These are phyloP conservation scores for Erpetoichthys calabaricus DNA, from an alignment of 2,797 vertebrate species.

Conservation along the genomic window DNA sequence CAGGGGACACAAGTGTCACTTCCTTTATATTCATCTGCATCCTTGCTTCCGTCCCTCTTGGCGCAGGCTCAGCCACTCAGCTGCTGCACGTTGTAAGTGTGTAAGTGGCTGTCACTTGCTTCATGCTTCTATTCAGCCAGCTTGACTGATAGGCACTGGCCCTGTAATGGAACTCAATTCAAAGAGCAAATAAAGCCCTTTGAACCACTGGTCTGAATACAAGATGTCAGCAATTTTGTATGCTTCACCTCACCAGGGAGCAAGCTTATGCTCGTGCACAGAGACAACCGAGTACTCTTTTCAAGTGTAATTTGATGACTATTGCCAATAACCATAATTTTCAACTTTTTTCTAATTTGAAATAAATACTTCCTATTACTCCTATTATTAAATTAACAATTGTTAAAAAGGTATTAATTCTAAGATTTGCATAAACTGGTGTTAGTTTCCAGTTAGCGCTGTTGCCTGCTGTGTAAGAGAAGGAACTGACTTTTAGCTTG, in stretches of 20 bases:
- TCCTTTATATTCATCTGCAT: conserved; percentile 49
- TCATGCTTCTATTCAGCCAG: conserved; percentile 32
- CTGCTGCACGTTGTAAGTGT: conserved; percentile 21
- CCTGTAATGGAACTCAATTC: conserved; percentile 52
- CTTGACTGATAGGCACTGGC: conserved; percentile 42
- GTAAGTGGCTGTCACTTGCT: conserved; percentile 23
- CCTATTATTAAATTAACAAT: conserved; percentile 7
- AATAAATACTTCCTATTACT: conserved; percentile 1
- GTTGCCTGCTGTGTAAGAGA: conserved; percentile 59
- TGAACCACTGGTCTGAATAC: conserved; percentile 37
- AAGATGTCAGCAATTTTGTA: conserved; percentile 36
- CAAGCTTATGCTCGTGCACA: conserved; percentile 40
- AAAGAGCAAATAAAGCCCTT: conserved; percentile 48
- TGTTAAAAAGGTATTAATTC: conserved; percentile 20
- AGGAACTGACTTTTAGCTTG: conserved; percentile 58
- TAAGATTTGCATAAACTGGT: conserved; percentile 61
- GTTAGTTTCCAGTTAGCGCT: conserved; percentile 62
- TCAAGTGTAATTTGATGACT: conserved; percentile 57
- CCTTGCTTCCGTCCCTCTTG: conserved; percentile 39
- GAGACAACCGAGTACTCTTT: conserved; percentile 36
- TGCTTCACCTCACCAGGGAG: conserved; percentile 14
- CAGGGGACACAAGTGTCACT: conserved; percentile 38
- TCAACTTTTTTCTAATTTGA: too few species aligned
- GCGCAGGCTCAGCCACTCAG: conserved; percentile 28
- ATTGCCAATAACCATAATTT: conserved; percentile 32